A percentile compares a stretch with the other conserved stretches of the same genome.
Evolutionary conservation across 2,888 invertebrate species (phyloP).

Genomic region (Tetheella fluctuosa): DNA sequence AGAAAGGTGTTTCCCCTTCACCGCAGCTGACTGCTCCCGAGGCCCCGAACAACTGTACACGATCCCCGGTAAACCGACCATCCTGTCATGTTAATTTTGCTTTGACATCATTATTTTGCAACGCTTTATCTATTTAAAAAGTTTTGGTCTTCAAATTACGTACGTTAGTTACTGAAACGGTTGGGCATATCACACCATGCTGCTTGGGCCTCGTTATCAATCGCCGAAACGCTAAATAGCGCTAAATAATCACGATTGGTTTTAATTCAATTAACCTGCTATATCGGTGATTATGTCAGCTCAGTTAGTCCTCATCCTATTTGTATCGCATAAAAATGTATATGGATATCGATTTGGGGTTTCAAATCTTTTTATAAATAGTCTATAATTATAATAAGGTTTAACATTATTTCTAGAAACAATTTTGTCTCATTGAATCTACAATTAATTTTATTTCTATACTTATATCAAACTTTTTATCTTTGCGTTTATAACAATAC

Average conservation of each 20-base stretch:
- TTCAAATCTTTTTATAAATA: too few relatives aligned
- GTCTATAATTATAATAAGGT: background rate
- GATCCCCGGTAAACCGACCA: slow-evolving; percentile 69
- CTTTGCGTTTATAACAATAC: background rate
- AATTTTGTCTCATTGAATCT: background rate
- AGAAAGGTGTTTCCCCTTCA: slow-evolving; percentile 70
- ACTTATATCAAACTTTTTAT: background rate
- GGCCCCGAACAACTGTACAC: slow-evolving; percentile 73
- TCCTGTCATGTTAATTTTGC: slow-evolving; percentile 54
- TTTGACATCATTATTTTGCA: slow-evolving; percentile 42
- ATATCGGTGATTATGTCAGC: background rate
- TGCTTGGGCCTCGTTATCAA: background rate
- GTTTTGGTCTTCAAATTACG: background rate
- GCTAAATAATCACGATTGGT: background rate
- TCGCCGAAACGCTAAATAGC: background rate
- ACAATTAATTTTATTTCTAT: background rate
- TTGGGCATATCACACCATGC: background rate
- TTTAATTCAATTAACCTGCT: background rate
- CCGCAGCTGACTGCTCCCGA: slow-evolving; percentile 62
- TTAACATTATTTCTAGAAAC: too few relatives aligned
- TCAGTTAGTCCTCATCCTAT: too few relatives aligned
- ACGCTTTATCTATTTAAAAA: background rate
- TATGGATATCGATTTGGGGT: too few relatives aligned
- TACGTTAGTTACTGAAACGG: background rate
- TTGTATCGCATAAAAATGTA: too few relatives aligned